Base-by-base conservation (phyloP, 2,113 vertebrate genomes). In the Sapajus apella region DNA sequence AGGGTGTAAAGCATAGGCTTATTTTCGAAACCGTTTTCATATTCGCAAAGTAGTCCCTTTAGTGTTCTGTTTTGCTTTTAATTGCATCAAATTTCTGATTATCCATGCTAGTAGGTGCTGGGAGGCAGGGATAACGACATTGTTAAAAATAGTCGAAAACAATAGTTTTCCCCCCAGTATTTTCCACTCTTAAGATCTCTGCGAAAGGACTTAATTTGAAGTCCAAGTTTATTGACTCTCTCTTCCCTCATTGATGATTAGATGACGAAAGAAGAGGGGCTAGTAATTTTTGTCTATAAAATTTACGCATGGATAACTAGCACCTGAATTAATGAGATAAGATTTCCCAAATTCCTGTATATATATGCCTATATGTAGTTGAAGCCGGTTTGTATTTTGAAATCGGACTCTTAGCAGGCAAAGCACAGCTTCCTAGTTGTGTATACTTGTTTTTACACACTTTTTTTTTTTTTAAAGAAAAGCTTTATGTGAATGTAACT, bases 271-370 rank as follows among this genome's bases (percentile, higher is more conserved):
- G 61, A 70, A 97, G 56, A 55, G 58, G 94, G 58, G 43, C 40
- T n/a, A 73, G 30, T 43, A 55, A 45, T 91, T 95, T 91, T 94
- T 80, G 77, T 64, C 47, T 56, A 27, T 47, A 93, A 91, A 64
- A 81, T 97, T 97, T 97, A 58, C 86, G 43, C 37, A 66, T 93
- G 73, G 56, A 27, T 80, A 40, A 81, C 94, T 88, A 90, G 61
- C 72, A 77, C 17, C 37, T 85, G 73, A 55, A 77, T 83, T 90
- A 95, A 87, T 32, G 70, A 94, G 30, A 91, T 4, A 20, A 18
- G 45, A 58, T n/a, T 95, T 80, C 52, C 94, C 40, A 61, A 40
- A 79, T 95, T 95, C 30, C 68, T 95, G 3, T 50, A 2, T 55
- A 3, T 85, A 35, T 87, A 4, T 85, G 37, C 85, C 61, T 90